phyloP scores from a whole-genome alignment of 2,888 invertebrate species.

The Drosophila peninsularis region DNA sequence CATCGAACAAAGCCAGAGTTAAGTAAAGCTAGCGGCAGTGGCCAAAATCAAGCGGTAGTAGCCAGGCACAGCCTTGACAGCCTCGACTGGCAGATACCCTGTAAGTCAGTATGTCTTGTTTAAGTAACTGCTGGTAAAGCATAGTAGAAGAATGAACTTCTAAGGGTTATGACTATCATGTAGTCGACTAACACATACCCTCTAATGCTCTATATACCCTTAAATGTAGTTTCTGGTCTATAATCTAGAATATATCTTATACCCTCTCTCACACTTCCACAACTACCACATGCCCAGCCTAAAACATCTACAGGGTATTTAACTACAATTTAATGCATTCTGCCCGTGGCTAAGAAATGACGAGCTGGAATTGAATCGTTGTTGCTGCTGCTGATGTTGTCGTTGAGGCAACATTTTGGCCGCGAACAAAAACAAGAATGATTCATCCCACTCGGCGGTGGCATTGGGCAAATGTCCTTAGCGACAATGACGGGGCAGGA shows the following conservation, averaged over 20 bases:
- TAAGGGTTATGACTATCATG: background rate
- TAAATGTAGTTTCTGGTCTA: background rate
- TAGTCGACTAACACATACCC: background rate
- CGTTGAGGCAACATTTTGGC: constrained; percentile 8
- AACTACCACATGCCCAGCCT: background rate
- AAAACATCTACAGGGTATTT: background rate
- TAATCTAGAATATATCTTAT: background rate
- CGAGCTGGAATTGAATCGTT: background rate
- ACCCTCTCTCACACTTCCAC: background rate
- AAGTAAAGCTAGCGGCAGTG: background rate
- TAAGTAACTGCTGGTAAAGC: background rate
- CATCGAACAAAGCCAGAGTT: background rate
- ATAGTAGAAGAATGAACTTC: background rate
- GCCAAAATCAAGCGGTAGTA: background rate
- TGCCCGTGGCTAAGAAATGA: background rate
- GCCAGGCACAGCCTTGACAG: background rate
- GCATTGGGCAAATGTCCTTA: constrained; percentile 47
- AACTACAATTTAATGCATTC: constrained; percentile 4
- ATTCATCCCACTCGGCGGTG: constrained; percentile 26
- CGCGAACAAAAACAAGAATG: constrained; percentile 19
- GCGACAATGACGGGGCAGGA: constrained; percentile 42
- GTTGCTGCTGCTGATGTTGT: background rate
- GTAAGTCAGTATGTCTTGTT: too few relatives aligned
- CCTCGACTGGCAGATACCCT: background rate
- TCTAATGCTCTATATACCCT: background rate